Base-by-base conservation (phyloP, 1,140 invertebrate species). In the Solenopsis invicta region DNA sequence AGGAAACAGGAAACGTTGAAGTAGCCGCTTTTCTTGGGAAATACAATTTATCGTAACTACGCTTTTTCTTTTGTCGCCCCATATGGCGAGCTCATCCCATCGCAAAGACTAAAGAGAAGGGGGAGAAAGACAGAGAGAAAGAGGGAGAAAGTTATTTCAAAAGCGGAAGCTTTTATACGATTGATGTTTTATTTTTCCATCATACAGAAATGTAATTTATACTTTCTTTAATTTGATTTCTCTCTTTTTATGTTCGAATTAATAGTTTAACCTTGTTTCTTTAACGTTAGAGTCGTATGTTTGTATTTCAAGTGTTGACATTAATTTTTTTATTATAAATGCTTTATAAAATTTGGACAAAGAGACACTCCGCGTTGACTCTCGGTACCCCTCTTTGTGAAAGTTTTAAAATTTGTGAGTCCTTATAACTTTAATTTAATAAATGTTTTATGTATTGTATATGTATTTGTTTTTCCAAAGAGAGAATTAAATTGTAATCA, bases 11-110 rank as follows among this genome's bases (percentile, higher is more conserved):
- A 94, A 93, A 94, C 91, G 91, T 93, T 94, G 90, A 93, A 94
- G 92, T 92, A 91, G 89, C 88, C 88, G 88, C 77, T 87, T 91
- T 91, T 86, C 66, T 87, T 88, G 88, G 88, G 91, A 93, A 94
- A 94, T 93, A 92, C 91, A 94, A 94, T 94, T 94, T 94, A 93
- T 93, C 91, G 91, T 93, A 92, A 94, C 91, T 88, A 91, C 87
- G 84, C 81, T 87, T 91, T 82, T 85, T 48, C 50, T 89, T 59
- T 78, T 62, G 80, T 87, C 91, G 76, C 67, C 76, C 69, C 62
- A 61, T 87, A 76, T 72, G 54, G 64, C 72, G 48, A 71, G 61
- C 82, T 85, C 78, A 91, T 92, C 90, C 91, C 87, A 75, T 92
- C 91, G 92, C 81, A 89, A 80, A 84, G 29, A 41, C 18, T n/a